Evolutionary conservation across 2,797 vertebrate species (phyloP), one percentile per base, ranked within the genome.

Genomic region (Eremophila alpestris): DNA sequence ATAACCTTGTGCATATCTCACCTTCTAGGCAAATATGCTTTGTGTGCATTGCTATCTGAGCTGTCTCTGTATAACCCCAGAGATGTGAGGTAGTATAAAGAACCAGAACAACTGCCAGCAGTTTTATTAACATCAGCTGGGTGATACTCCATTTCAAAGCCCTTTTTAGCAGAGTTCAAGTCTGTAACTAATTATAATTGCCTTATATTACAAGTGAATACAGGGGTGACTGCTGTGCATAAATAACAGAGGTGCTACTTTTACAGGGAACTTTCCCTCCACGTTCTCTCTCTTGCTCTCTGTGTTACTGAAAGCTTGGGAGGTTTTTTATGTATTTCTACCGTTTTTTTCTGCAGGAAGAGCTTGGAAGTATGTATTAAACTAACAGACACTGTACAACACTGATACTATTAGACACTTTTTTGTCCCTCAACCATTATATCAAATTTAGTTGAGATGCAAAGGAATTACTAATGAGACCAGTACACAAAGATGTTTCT

Each of bases 31-130:
- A 46, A 49, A 71, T 20, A 20, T 0, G 19, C 34, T 64, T 22
- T 0, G 1, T 18, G 9, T 22, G 17, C 29, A 6, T 11, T 48
- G 41, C 30, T n/a, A 4, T 26, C 59, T 4, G 13, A 56, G 36
- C 10, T 60, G 32, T 30, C 12, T 14, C 60, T 65, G 10, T 55
- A 3, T 6, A 64, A 32, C 9, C 7, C 29, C 36, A 8, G 41
- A 84, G 27, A 41, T 13, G 18, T 13, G 18, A 30, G 36, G 36
- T 51, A n/a, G 11, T 19, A 46, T 0, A 1, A 30, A 5, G 16
- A 11, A 70, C 32, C 68, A 65, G 7, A 73, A 36, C 15, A 73
- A 38, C 30, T 3, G 7, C 68, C 60, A 32, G 48, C 21, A 8
- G 54, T 32, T 79, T 68, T 75, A 46, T 43, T 22, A 30, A 36